These are phyloP conservation scores for Tromatobia lineatoria DNA, from an alignment of 2,888 invertebrate species.

Conservation along the genomic window DNA sequence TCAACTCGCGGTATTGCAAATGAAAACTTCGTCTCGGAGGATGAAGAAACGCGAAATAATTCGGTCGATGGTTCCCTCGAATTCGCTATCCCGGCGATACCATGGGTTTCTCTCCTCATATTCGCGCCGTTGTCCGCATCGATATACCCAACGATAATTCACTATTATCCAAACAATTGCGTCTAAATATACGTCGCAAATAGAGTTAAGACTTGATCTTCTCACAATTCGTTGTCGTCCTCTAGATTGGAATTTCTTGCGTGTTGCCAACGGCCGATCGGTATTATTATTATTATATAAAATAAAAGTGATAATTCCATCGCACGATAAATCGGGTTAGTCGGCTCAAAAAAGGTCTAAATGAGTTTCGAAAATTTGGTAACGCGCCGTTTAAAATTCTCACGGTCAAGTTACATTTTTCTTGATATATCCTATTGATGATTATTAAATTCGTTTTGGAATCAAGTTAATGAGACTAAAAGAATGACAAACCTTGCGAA, in stretches of 20 bases:
- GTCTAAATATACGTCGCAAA: conserved; percentile 54
- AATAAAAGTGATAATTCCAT: conserved; percentile 26
- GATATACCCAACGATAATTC: conserved; percentile 5
- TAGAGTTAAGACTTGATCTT: conserved; percentile 58
- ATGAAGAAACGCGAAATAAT: conserved; percentile 32
- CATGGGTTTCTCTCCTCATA: conserved; percentile 53
- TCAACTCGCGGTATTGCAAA: conserved; percentile 30
- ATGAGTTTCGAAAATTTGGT: too few relatives aligned
- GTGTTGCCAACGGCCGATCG: conserved; percentile 40
- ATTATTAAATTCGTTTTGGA: neutral
- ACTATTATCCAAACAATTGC: conserved; percentile 32
- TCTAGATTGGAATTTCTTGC: conserved; percentile 38
- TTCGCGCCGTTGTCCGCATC: conserved; percentile 30
- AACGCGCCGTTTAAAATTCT: neutral
- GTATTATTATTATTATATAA: conserved; percentile 14
- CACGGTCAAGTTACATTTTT: neutral
- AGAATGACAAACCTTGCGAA: conserved; percentile 9
- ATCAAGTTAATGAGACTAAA: neutral
- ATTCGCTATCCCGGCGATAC: conserved; percentile 47
- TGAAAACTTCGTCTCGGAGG: neutral
- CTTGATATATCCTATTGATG: conserved; percentile 15
- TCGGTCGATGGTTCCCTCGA: conserved; percentile 46
- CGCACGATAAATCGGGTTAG: neutral
- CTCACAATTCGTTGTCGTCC: conserved; percentile 25
- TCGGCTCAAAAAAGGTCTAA: neutral